These are phyloP conservation scores for Struthidea cinerea DNA, from an alignment of 2,113 vertebrate species.

Conservation along the genomic window DNA sequence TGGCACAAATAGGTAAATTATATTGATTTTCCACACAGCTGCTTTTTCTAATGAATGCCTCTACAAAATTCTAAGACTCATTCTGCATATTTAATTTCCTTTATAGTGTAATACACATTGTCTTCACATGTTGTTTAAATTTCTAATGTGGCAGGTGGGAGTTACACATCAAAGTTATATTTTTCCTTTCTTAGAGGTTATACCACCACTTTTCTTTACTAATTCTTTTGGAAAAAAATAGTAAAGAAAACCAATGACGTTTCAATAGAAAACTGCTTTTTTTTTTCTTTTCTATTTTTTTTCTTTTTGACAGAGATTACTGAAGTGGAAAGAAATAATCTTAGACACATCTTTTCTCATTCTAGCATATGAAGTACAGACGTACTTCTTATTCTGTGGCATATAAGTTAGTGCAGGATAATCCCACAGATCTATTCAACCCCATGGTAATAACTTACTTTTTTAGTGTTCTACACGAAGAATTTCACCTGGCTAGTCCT, in stretches of 20 bases:
- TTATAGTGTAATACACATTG: conserved; percentile 25
- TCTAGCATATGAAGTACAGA: not conserved
- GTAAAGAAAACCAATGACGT: not conserved
- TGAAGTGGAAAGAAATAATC: not conserved
- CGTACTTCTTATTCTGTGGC: not conserved
- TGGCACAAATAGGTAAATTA: not conserved
- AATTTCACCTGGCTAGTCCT: not conserved
- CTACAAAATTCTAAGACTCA: not conserved
- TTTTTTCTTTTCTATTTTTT: not conserved
- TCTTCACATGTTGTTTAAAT: conserved; percentile 23
- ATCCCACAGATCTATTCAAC: not conserved
- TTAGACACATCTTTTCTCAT: not conserved
- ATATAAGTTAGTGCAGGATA: not conserved
- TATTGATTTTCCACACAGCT: not conserved
- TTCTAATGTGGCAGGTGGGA: not conserved
- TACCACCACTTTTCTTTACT: conserved; percentile 10
- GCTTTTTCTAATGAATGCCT: conserved; percentile 5
- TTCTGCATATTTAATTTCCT: conserved; percentile 29
- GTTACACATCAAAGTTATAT: not conserved
- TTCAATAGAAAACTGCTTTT: not conserved
- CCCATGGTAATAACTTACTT: not conserved
- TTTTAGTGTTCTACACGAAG: not conserved
- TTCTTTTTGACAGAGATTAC: not conserved
- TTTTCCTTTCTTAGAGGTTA: conserved; percentile 11
- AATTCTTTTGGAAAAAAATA: not conserved